phyloP scores from a whole-genome alignment of 2,113 vertebrate species.

The Ursus arctos region DNA sequence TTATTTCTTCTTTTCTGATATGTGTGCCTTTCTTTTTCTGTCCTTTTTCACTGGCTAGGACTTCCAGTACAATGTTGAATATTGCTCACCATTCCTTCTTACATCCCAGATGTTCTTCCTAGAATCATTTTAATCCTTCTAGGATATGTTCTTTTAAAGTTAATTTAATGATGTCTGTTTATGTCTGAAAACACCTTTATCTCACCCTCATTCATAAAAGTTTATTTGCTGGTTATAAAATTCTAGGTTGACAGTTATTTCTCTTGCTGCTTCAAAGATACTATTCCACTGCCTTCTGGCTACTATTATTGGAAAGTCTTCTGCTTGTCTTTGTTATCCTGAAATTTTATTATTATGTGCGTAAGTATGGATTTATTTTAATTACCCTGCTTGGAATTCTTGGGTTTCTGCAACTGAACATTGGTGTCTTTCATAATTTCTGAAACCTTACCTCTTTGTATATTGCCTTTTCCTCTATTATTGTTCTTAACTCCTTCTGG shows the following conservation, averaged over 20 bases:
- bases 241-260: background rate
- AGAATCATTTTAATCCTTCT: constrained; percentile 48
- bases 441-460: background rate
- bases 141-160: background rate
- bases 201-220: background rate
- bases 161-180: constrained; percentile 37
- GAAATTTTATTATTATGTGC: background rate
- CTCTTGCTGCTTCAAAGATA: background rate
- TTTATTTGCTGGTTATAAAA: background rate
- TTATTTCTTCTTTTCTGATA: constrained; percentile 35
- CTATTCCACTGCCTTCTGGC: background rate
- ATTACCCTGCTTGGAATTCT: background rate
- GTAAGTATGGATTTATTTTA: constrained; percentile 20
- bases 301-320: background rate
- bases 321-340: background rate
- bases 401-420: constrained; percentile 23
- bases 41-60: background rate
- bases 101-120: background rate
- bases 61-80: background rate
- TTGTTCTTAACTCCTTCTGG: background rate
- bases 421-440: background rate
- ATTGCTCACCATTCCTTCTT: constrained; percentile 9
- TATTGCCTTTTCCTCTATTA: background rate
- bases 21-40: background rate
- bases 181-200: constrained; percentile 44